phyloP scores from a whole-genome alignment of 2,888 invertebrate species.

The Chrysodeixis includens region DNA sequence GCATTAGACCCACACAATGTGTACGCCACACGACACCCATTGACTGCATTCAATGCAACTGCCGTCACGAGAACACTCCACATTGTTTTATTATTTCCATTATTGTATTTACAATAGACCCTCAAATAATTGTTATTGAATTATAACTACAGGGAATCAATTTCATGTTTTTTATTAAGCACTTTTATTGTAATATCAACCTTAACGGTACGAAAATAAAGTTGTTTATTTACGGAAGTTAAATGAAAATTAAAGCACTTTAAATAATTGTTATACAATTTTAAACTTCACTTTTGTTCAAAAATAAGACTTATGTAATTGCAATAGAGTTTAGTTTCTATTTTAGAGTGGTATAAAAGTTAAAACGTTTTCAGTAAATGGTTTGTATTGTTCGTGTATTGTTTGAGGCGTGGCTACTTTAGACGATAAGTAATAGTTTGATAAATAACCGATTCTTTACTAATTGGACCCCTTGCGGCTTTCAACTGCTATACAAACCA shows the following conservation, averaged over 20 bases:
- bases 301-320: slow-evolving; percentile 13
- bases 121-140: slow-evolving; percentile 43
- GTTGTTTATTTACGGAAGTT: slow-evolving; percentile 5
- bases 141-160: slow-evolving; percentile 9
- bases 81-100: slow-evolving; percentile 55
- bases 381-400: slow-evolving; percentile 45
- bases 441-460: slow-evolving; percentile 46
- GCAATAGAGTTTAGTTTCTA: slow-evolving; percentile 10
- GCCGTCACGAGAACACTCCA: slow-evolving; percentile 49
- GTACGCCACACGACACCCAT: slow-evolving; percentile 64
- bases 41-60: slow-evolving; percentile 53
- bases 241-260: slow-evolving; percentile 15
- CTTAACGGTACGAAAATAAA: slow-evolving; percentile 7
- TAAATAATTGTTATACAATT: slow-evolving; percentile 4
- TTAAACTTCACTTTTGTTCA: not conserved
- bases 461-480: slow-evolving; percentile 39
- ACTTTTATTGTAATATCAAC: slow-evolving; percentile 8
- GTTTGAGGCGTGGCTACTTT: slow-evolving; percentile 58
- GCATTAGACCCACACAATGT: slow-evolving; percentile 48
- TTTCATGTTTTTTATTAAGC: slow-evolving; percentile 10
- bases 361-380: slow-evolving; percentile 32
- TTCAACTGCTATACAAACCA: not conserved
- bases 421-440: slow-evolving; percentile 51
- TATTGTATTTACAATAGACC: slow-evolving; percentile 49
- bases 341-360: slow-evolving; percentile 10